Evolutionary conservation across 1,140 invertebrate species (phyloP).

Genomic region (Calosoma granatense): DNA sequence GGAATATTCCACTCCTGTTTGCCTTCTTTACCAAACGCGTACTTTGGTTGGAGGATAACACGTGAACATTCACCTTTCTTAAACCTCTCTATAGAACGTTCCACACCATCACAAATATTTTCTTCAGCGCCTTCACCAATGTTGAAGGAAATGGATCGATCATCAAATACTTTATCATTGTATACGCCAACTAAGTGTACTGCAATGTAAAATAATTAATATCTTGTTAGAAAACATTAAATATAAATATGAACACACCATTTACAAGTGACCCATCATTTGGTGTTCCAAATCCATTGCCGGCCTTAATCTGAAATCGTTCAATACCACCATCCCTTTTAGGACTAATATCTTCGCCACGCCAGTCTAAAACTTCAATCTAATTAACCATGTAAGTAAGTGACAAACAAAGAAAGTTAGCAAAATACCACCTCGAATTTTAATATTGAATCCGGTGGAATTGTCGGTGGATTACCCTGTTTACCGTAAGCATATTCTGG

Average conservation of each 20-base stretch:
- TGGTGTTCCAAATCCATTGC: constrained; percentile 58
- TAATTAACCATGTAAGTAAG: constrained; percentile 29
- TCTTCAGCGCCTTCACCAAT: constrained; percentile 76
- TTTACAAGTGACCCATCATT: constrained; percentile 71
- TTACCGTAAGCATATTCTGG: constrained; percentile 89
- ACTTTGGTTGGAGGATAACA: constrained; percentile 65
- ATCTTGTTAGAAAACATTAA: constrained; percentile 8
- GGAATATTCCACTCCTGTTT: constrained; percentile 66
- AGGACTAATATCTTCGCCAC: constrained; percentile 76
- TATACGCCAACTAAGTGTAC: constrained; percentile 70
- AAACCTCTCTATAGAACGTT: constrained; percentile 76
- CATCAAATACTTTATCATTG: constrained; percentile 57
- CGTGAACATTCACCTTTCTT: constrained; percentile 69
- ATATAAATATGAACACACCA: constrained; percentile 37
- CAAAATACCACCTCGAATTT: constrained; percentile 69
- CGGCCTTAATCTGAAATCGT: constrained; percentile 55
- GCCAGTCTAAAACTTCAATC: constrained; percentile 78
- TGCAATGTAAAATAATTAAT: constrained; percentile 32
- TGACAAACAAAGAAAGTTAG: background rate
- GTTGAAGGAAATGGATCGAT: constrained; percentile 68
- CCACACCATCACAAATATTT: constrained; percentile 72
- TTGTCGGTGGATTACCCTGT: constrained; percentile 72
- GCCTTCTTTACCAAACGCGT: constrained; percentile 71
- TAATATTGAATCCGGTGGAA: constrained; percentile 83
- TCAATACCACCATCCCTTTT: constrained; percentile 75